phyloP scores from a whole-genome alignment of 2,888 invertebrate species.

The Osmoderma eremita region DNA sequence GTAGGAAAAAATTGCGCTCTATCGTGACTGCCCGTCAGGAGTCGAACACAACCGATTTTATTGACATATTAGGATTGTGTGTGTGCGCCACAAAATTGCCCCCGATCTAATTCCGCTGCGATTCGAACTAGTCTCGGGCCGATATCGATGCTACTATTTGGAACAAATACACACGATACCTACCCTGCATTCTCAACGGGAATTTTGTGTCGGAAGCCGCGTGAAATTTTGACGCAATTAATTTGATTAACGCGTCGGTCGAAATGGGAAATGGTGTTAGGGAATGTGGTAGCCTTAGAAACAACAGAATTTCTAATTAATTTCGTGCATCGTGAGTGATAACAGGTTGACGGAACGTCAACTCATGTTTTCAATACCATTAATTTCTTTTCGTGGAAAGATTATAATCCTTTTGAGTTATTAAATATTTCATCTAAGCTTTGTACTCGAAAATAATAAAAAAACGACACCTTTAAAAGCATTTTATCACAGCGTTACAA shows the following conservation, averaged over 20 bases:
- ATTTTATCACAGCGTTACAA: no score
- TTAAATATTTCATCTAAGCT: neutral
- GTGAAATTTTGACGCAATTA: conserved; percentile 15
- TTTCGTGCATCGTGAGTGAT: neutral
- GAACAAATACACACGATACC: conserved; percentile 5
- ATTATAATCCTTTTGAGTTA: conserved; percentile 12
- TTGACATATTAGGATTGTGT: conserved; percentile 25
- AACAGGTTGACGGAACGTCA: no score
- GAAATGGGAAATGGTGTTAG: neutral
- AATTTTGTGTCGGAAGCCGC: conserved; percentile 18
- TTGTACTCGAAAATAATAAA: no score
- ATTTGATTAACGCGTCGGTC: conserved; percentile 38
- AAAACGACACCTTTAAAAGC: no score
- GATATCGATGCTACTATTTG: neutral
- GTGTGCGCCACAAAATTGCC: neutral
- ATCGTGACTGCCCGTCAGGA: conserved; percentile 36
- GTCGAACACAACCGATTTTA: conserved; percentile 33
- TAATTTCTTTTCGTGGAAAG: neutral
- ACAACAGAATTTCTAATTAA: conserved; percentile 6
- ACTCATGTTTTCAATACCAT: no score
- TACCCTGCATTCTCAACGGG: conserved; percentile 37
- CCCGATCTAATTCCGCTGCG: neutral
- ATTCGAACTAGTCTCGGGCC: neutral
- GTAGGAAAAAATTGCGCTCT: conserved; percentile 20
- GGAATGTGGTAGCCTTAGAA: conserved; percentile 29